These are phyloP conservation scores for Choloepus didactylus DNA, from an alignment of 2,797 vertebrate species.

Conservation along the genomic window DNA sequence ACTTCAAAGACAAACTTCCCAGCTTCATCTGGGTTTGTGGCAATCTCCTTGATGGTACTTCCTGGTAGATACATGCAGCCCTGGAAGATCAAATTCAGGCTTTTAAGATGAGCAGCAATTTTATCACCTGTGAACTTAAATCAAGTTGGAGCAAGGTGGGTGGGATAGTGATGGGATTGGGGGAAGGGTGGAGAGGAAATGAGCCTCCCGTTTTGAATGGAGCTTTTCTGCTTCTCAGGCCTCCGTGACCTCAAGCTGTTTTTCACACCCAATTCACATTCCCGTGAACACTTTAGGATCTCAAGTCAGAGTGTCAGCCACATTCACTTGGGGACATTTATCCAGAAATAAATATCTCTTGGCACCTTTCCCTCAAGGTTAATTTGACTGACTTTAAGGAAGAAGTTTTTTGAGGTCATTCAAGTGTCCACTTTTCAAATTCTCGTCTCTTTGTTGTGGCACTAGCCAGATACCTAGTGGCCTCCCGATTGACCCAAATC, in stretches of 20 bases:
- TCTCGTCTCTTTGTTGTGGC: neutral
- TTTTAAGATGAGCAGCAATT: neutral
- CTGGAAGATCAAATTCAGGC: slow-evolving; percentile 85
- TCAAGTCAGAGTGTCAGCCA: neutral
- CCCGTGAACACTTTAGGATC: neutral
- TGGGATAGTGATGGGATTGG: neutral
- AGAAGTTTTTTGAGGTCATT: neutral
- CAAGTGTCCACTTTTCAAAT: neutral
- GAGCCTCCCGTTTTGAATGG: neutral
- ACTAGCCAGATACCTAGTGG: neutral
- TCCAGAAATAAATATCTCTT: neutral
- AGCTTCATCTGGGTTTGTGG: slow-evolving; percentile 91
- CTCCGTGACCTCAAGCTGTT: neutral
- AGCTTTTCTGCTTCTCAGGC: neutral
- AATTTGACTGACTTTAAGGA: neutral
- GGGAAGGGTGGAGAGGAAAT: neutral
- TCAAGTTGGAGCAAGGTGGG: neutral
- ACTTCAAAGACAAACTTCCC: slow-evolving; percentile 97
- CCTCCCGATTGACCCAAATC: neutral
- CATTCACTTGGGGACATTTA: neutral
- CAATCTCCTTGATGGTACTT: slow-evolving; percentile 93
- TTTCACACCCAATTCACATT: neutral
- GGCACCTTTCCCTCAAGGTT: neutral
- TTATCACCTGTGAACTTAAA: neutral
- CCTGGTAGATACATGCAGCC: slow-evolving; percentile 93